These are phyloP conservation scores for Ctenopoma multispine DNA, from an alignment of 2,797 vertebrate species.

Conservation along the genomic window DNA sequence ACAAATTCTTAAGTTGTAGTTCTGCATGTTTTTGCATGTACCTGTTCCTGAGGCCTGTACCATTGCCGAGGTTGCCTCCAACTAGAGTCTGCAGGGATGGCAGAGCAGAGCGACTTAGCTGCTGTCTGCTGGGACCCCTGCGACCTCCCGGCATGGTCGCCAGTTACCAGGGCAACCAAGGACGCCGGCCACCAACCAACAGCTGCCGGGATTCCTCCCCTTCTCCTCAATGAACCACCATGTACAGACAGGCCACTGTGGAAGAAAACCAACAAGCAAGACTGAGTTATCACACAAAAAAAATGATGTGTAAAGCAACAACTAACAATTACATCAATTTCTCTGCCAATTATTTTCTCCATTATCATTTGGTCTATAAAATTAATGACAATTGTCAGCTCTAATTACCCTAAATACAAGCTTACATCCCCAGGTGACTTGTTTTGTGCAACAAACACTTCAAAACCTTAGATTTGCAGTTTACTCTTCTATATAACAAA, in stretches of 20 bases:
- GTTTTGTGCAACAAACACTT: no score
- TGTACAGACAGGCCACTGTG: conserved; percentile 76
- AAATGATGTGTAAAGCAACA: not conserved
- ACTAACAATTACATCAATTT: not conserved
- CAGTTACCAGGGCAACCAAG: conserved; percentile 88
- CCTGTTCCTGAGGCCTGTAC: conserved; percentile 94
- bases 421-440: no score
- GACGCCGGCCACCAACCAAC: conserved; percentile 80
- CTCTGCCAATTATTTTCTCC: not conserved
- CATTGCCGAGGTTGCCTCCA: conserved; percentile 92
- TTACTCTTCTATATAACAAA: no score
- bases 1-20: no score
- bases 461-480: no score
- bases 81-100: conserved; percentile 97
- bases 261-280: conserved; percentile 4
- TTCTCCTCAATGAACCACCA: conserved; percentile 80
- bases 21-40: conserved; percentile 51
- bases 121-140: conserved; percentile 99
- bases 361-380: no score
- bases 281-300: not conserved
- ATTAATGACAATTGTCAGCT: no score
- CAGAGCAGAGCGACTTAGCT: conserved; percentile 97
- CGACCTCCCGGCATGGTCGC: conserved; percentile 98
- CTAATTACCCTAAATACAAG: no score
- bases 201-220: conserved; percentile 71